Evolutionary conservation across 2,113 vertebrate genomes (phyloP).

Genomic region (Paedocypris sp.): DNA sequence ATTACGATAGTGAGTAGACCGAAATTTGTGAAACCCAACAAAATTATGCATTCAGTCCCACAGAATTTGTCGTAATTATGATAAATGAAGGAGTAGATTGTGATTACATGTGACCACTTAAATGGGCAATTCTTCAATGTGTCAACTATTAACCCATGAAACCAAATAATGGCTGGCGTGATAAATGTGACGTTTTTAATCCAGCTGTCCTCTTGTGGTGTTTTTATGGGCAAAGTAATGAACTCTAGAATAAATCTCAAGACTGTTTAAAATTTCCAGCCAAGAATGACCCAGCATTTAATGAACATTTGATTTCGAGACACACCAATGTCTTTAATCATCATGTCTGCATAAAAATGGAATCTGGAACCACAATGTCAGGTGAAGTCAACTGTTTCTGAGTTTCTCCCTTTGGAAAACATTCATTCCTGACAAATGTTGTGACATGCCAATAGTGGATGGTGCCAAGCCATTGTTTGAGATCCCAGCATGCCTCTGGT

Average conservation of each 20-base stretch:
- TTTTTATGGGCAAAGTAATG: constrained; percentile 9
- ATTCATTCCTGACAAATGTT: constrained; percentile 50
- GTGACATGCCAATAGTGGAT: constrained; percentile 40
- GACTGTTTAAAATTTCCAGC: not conserved
- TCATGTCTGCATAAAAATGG: not conserved
- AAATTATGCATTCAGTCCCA: not conserved
- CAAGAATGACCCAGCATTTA: constrained; percentile 6
- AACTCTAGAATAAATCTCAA: constrained; percentile 21
- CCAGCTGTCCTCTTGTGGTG: constrained; percentile 8
- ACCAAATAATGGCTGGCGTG: constrained; percentile 16
- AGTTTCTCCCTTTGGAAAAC: constrained; percentile 39
- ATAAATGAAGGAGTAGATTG: constrained; percentile 19
- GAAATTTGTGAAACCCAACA: too few species aligned
- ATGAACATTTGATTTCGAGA: constrained; percentile 4
- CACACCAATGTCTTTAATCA: constrained; percentile 10
- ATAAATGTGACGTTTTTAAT: constrained; percentile 26
- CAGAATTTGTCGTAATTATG: constrained; percentile 7
- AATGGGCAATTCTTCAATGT: constrained; percentile 25
- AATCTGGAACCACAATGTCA: not conserved
- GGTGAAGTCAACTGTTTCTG: constrained; percentile 33
- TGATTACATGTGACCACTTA: constrained; percentile 17
- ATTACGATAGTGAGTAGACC: too few species aligned
- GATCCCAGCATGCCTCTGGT: constrained; percentile 44
- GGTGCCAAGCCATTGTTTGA: constrained; percentile 42
- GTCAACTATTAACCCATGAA: constrained; percentile 13